Evolutionary conservation across 1,140 invertebrate species (phyloP).

Genomic region (Drosophila lowei): DNA sequence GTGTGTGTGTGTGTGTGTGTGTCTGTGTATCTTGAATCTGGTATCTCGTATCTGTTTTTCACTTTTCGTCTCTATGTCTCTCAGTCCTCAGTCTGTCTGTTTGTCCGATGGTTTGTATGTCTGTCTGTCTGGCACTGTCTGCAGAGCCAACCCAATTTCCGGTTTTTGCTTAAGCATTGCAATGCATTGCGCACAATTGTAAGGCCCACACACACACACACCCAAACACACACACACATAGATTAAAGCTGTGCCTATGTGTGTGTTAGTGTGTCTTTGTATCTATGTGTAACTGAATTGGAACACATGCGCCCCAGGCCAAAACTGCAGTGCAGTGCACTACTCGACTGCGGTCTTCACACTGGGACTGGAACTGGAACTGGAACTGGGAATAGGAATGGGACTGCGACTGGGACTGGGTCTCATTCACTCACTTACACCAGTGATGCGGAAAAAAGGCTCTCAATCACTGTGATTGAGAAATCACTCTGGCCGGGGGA

Average conservation of each 20-base stretch:
- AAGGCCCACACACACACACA: conserved; percentile 32
- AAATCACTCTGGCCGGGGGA: conserved; percentile 8
- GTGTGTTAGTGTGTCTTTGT: conserved; percentile 23
- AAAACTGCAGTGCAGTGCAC: conserved; percentile 71
- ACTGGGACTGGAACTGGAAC: background rate
- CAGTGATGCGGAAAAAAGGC: conserved; percentile 33
- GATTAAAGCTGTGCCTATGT: conserved; percentile 7
- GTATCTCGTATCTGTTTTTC: conserved; percentile 48
- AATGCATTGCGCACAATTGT: conserved; percentile 75
- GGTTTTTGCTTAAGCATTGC: conserved; percentile 78
- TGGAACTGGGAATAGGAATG: too few relatives aligned
- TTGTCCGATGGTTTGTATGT: conserved; percentile 46
- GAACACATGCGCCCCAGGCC: conserved; percentile 74
- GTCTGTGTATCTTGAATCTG: conserved; percentile 36
- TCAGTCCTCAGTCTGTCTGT: conserved; percentile 30
- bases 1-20: conserved; percentile 6
- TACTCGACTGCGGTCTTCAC: conserved; percentile 58
- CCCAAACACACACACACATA: conserved; percentile 20
- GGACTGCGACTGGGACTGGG: too few relatives aligned
- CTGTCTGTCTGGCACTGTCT: conserved; percentile 52
- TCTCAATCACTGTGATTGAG: conserved; percentile 10
- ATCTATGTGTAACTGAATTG: conserved; percentile 70
- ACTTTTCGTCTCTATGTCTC: conserved; percentile 40
- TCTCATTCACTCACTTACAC: conserved; percentile 11
- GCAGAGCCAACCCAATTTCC: conserved; percentile 78